These are phyloP conservation scores for Halocynthia roretzi DNA, from an alignment of 23 tunicate species.

Conservation along the genomic window DNA sequence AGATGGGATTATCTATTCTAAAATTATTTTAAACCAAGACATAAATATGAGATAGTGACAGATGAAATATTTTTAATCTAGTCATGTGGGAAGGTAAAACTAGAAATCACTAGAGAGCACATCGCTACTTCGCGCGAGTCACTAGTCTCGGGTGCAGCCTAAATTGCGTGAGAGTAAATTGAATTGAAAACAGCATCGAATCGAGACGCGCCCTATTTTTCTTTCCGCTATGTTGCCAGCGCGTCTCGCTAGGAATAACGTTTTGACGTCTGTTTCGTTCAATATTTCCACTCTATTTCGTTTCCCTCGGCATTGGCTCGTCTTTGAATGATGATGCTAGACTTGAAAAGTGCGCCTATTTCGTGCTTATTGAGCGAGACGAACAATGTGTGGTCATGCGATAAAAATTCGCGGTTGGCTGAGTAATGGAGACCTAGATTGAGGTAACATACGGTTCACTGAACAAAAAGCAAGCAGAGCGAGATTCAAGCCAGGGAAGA, in stretches of 20 bases:
- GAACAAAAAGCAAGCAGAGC: slow-evolving; percentile 49
- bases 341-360: too few species aligned
- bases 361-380: too few species aligned
- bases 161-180: slow-evolving; percentile 15
- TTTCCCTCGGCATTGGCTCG: too few species aligned
- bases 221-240: slow-evolving; percentile 20
- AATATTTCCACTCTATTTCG: too few species aligned
- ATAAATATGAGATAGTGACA: too few species aligned
- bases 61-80: too few species aligned
- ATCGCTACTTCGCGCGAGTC: slow-evolving; percentile 4
- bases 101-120: too few species aligned
- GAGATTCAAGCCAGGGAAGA: slow-evolving; percentile 2
- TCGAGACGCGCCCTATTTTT: slow-evolving; percentile 39
- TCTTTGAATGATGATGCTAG: too few species aligned
- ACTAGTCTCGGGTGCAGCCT: slow-evolving; percentile 22
- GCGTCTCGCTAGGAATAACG: not conserved
- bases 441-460: slow-evolving; percentile 34
- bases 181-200: not conserved
- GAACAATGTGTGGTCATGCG: slow-evolving; percentile 21
- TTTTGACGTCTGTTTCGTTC: too few species aligned
- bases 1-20: too few species aligned
- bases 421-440: not conserved
- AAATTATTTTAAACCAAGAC: too few species aligned
- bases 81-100: too few species aligned
- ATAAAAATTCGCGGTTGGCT: slow-evolving; percentile 33